Evolutionary conservation across 2,797 vertebrate species (phyloP).

Genomic region (Trachurus trachurus): DNA sequence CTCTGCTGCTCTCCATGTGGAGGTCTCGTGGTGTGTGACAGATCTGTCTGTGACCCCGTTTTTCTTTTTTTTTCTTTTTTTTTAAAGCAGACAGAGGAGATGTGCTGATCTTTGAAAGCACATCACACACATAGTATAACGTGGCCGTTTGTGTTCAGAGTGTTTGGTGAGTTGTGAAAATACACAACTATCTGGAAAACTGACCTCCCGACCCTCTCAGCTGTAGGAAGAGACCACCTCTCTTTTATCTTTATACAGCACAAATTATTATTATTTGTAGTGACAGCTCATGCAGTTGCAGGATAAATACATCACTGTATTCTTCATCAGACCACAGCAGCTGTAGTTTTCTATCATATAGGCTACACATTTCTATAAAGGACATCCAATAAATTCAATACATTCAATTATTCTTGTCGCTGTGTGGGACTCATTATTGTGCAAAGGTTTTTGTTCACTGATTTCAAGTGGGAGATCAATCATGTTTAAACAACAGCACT

Average conservation of each 20-base stretch:
- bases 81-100: slow-evolving; percentile 31
- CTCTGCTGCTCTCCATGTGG: slow-evolving; percentile 65
- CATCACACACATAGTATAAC: neutral
- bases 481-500: neutral
- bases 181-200: neutral
- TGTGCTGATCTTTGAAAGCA: slow-evolving; percentile 32
- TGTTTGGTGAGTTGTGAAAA: slow-evolving; percentile 1
- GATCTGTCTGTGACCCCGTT: slow-evolving; percentile 62
- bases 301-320: neutral
- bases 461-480: slow-evolving; percentile 11
- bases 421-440: neutral
- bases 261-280: neutral
- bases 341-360: neutral
- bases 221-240: neutral
- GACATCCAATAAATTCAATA: neutral
- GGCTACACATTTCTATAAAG: too few relatives aligned
- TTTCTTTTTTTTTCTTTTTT: neutral
- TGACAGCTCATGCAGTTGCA: neutral
- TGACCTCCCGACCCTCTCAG: neutral
- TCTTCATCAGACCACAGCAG: neutral
- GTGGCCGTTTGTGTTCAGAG: slow-evolving; percentile 21
- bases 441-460: neutral
- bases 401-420: neutral
- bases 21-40: slow-evolving; percentile 79
- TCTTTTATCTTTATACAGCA: neutral